Conservation (phyloP, 2,797 vertebrate genomes). For the Chaetodon trifasciatus region DNA sequence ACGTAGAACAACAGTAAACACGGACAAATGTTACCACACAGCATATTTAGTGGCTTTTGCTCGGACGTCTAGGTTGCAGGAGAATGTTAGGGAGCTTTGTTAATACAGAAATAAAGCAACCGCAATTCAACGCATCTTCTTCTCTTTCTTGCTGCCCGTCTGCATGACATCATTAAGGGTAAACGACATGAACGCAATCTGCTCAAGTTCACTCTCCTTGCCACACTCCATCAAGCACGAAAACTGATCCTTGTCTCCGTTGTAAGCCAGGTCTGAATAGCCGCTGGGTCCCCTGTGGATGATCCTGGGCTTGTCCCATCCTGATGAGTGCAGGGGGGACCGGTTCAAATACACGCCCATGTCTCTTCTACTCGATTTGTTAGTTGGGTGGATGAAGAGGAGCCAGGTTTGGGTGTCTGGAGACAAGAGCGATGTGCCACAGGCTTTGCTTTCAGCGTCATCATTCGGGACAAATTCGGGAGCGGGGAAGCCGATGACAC, state of each 20-base stretch:
- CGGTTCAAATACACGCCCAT: slow-evolving; percentile 92
- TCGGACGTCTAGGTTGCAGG: slow-evolving; percentile 47
- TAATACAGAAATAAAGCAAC: slow-evolving; percentile 50
- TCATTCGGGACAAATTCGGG: slow-evolving; percentile 65
- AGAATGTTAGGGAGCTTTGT: slow-evolving; percentile 44
- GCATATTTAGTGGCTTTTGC: slow-evolving; percentile 59
- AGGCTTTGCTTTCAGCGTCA: slow-evolving; percentile 68
- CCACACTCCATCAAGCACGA: slow-evolving; percentile 93
- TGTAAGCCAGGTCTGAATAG: slow-evolving; percentile 92
- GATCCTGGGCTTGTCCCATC: slow-evolving; percentile 89
- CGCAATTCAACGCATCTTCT: slow-evolving; percentile 61
- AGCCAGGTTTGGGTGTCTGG: slow-evolving; percentile 84
- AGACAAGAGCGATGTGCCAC: slow-evolving; percentile 67
- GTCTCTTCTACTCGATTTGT: slow-evolving; percentile 80
- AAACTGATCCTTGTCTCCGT: slow-evolving; percentile 83
- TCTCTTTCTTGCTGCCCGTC: slow-evolving; percentile 71
- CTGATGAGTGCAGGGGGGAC: slow-evolving; percentile 78
- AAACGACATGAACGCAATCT: slow-evolving; percentile 87
- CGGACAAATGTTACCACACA: slow-evolving; percentile 74
- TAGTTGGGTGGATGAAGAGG: slow-evolving; percentile 92
- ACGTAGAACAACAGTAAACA: slow-evolving; percentile 70
- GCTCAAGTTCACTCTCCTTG: slow-evolving; percentile 81
- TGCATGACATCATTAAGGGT: slow-evolving; percentile 82
- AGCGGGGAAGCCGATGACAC: slow-evolving; percentile 89
- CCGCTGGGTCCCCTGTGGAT: slow-evolving; percentile 89